Evolutionary conservation across 2,113 vertebrate species (phyloP), one percentile per base, ranked within the genome.

Genomic region (Megalops atlanticus): DNA sequence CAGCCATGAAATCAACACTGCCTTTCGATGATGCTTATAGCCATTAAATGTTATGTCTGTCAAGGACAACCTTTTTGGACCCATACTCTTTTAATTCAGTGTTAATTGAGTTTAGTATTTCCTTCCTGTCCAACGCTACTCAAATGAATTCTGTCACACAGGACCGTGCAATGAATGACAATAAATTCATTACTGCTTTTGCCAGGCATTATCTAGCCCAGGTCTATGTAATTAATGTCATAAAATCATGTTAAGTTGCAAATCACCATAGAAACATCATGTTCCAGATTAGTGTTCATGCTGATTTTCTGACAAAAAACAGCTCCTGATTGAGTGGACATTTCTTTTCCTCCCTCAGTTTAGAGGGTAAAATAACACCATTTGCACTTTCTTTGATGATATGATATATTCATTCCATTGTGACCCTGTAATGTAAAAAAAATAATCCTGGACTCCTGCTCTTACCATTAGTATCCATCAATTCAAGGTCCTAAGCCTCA

Each of bases 311-410:
- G 16, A 64, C 58, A 31, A 52, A 52, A n/a, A 16, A 18, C 16
- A 52, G 43, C 43, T 52, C 1, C 8, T 64, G n/a, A 31, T 11
- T 31, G 58, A 31, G 24, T 11, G n/a, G n/a, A n/a, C n/a, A n/a
- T n/a, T n/a, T 4, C 18, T 58, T 58, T 4, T 58, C 3, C 52
- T 24, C 52, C 18, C 21, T n/a, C 52, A 2, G 21, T 58, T 5
- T n/a, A n/a, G n/a, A n/a, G n/a, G n/a, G n/a, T n/a, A n/a, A n/a
- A n/a, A n/a, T n/a, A n/a, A n/a, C n/a, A n/a, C n/a, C n/a, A n/a
- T n/a, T n/a, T n/a, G n/a, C n/a, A n/a, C n/a, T 76, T 7, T 47
- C 69, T 84, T 8, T 33, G 35, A 41, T 54, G 58, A n/a, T 52
- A 21, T 71, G 36, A n/a, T n/a, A n/a, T n/a, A n/a, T n/a, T n/a